Evolutionary conservation across 2,888 invertebrate genomes (phyloP), one percentile per base, ranked within the genome.

Genomic region (Psylliodes chrysocephalus): DNA sequence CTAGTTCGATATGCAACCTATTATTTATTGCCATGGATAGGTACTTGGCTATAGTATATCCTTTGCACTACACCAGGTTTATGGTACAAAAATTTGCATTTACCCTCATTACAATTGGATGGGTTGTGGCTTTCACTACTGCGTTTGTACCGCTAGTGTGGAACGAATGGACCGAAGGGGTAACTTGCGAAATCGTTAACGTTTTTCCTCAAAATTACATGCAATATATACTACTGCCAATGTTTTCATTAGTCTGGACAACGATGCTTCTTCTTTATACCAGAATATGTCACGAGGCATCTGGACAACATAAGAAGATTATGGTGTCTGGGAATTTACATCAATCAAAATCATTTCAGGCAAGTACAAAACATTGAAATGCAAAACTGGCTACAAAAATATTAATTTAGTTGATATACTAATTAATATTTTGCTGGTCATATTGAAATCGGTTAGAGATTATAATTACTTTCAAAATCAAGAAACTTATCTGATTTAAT

Each of bases 11-110:
- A 74, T 88, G 89, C 83, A 93, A 92, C 80, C 85, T 93, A 71
- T 88, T 92, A 75, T 88, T 90, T 52, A 92, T 93, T 70, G 93
- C 93, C 25, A 85, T 91, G 64, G 93, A 93, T 83, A 86, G 91
- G 73, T 93, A 92, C 79, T 87, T 92, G 71, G 92, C 92, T 0
- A 91, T 93, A 73, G 87, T 93, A 46, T 89, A 92, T 81, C 92
- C 93, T 7, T 84, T 93, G 70, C 90, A 90, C 81, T 93, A 93
- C 82, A 87, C 88, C 78, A 86, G 90, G 78, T 89, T 88, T 79
- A 90, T 92, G 87, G 92, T 90, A n/a, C 88, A 88, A 74, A 83
- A 87, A 71, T 85, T 88, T 57, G 90, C 90, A 22, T 77, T 87
- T 60, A 76, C 86, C 53, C 85, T 91, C 54, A 89, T 92, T 79